These are phyloP conservation scores for Lucilia cuprina DNA, from an alignment of 1,140 invertebrate genomes.

Conservation along the genomic window DNA sequence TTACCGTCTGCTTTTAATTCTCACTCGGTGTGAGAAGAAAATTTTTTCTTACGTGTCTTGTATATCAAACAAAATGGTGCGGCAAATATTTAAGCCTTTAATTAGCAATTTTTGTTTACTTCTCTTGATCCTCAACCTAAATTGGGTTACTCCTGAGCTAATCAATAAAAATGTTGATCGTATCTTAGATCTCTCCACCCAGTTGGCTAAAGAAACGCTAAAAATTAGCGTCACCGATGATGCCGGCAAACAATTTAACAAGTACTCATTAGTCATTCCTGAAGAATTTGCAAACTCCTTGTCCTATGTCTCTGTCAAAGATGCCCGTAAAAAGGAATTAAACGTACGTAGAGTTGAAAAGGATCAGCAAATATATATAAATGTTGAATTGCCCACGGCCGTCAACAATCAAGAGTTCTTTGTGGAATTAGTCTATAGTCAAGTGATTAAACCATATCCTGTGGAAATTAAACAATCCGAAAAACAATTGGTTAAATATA, in stretches of 20 bases:
- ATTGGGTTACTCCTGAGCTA: conserved; percentile 63
- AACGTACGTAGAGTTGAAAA: background rate
- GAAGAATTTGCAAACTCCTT: conserved; percentile 70
- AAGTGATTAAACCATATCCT: conserved; percentile 83
- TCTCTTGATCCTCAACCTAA: background rate
- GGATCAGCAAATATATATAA: conserved; percentile 50
- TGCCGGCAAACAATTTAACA: conserved; percentile 73
- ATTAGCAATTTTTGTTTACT: background rate
- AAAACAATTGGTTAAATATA: conserved; percentile 89
- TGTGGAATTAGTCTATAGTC: conserved; percentile 79
- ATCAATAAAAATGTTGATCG: conserved; percentile 84
- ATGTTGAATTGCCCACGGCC: conserved; percentile 64
- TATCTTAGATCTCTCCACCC: conserved; percentile 84
- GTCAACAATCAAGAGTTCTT: conserved; percentile 67
- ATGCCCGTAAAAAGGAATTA: conserved; percentile 67
- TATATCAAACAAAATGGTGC: conserved; percentile 19
- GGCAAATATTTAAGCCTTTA: conserved; percentile 18
- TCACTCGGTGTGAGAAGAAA: background rate
- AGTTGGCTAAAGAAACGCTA: conserved; percentile 83
- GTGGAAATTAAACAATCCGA: conserved; percentile 88
- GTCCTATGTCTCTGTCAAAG: conserved; percentile 77
- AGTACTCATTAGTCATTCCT: conserved; percentile 78
- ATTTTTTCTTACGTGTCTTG: conserved; percentile 28
- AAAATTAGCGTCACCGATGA: conserved; percentile 85
- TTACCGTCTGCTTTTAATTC: too few relatives aligned